Evolutionary conservation across 2,113 vertebrate genomes (phyloP).

Genomic region (Nesogale talazaci): DNA sequence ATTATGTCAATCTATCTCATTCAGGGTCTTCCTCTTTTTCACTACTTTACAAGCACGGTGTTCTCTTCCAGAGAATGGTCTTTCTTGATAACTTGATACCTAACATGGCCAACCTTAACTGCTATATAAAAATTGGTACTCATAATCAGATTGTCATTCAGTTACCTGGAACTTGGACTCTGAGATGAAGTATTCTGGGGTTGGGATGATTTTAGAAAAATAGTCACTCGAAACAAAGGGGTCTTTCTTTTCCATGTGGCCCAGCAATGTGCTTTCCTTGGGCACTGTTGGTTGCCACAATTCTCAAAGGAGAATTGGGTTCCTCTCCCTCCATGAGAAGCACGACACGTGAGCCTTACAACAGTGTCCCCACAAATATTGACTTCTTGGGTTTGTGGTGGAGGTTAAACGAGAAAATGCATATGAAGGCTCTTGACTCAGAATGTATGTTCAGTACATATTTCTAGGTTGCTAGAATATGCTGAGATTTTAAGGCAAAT

Average conservation of each 20-base stretch:
- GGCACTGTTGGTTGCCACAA: background rate
- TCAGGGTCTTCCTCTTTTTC: too few relatives aligned
- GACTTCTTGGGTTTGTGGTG: background rate
- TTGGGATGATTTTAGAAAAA: background rate
- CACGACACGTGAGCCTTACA: rapidly evolving
- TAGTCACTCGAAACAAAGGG: background rate
- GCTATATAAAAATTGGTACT: background rate
- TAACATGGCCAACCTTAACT: too few relatives aligned
- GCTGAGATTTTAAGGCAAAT: background rate
- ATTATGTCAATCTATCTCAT: too few relatives aligned
- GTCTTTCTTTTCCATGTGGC: background rate
- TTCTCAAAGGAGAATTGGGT: background rate
- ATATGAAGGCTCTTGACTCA: background rate
- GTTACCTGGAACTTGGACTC: background rate
- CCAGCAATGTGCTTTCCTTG: background rate
- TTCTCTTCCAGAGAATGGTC: too few relatives aligned
- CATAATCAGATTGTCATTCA: background rate
- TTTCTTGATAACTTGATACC: too few relatives aligned
- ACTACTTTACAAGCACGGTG: too few relatives aligned
- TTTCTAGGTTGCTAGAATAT: background rate
- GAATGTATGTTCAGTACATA: background rate
- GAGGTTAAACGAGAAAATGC: background rate
- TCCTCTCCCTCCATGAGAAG: background rate
- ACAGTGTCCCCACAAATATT: background rate
- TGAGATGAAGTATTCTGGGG: background rate